Evolutionary conservation across 1,140 invertebrate species (phyloP).

Genomic region (Meteorus sp.): DNA sequence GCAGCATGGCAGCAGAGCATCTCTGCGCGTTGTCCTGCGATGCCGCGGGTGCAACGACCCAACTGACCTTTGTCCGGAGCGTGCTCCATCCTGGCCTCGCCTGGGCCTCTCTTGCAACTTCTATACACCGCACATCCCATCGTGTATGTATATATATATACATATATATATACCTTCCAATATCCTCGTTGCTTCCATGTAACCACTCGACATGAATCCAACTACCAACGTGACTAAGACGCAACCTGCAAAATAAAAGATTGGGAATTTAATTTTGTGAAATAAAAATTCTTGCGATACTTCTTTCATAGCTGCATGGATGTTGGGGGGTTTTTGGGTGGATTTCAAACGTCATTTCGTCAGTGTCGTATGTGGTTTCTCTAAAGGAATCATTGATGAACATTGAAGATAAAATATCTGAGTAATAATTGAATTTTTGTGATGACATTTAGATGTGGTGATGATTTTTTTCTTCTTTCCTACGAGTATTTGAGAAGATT

Average conservation of each 20-base stretch:
- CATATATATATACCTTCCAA: slow-evolving; percentile 2
- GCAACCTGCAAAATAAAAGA: neutral
- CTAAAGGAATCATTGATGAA: too few relatives aligned
- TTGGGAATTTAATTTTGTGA: too few relatives aligned
- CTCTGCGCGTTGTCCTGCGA: slow-evolving; percentile 51
- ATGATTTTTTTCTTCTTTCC: too few relatives aligned
- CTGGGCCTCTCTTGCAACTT: slow-evolving; percentile 25
- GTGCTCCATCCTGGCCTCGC: slow-evolving; percentile 48
- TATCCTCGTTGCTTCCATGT: slow-evolving; percentile 13
- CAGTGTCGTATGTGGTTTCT: too few relatives aligned
- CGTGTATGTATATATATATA: neutral
- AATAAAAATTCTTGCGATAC: too few relatives aligned
- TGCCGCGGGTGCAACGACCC: slow-evolving; percentile 57
- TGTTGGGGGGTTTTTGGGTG: too few relatives aligned
- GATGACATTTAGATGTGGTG: too few relatives aligned
- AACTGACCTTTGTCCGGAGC: slow-evolving; percentile 55
- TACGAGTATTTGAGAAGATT: too few relatives aligned
- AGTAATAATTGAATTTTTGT: too few relatives aligned
- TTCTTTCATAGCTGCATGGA: too few relatives aligned
- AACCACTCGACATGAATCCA: neutral
- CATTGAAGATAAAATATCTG: too few relatives aligned
- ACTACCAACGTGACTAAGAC: slow-evolving; percentile 8
- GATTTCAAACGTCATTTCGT: too few relatives aligned
- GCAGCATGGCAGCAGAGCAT: slow-evolving; percentile 35
- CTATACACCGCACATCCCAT: slow-evolving; percentile 14